Base-by-base conservation (phyloP, 2,113 vertebrate species). In the Clupea harengus region DNA sequence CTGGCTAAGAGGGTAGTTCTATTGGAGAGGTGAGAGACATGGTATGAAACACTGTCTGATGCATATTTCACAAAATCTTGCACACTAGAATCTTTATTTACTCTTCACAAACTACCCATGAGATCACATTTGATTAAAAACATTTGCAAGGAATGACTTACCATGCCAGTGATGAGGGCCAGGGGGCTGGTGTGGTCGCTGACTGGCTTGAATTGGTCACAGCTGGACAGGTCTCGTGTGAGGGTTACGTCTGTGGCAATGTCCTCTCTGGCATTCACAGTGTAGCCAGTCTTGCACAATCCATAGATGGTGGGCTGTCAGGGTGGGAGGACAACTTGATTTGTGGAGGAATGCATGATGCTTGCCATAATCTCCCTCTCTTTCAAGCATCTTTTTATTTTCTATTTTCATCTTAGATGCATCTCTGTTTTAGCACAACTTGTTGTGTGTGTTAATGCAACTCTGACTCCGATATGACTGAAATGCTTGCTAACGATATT, bases 261-360 rank as follows among this genome's bases (percentile, higher is more conserved):
- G 46, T 93, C 94, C 91, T 95, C 93, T 89, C 93, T 95, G 7
- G 89, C 87, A 10, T 96, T 95, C 83, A 97, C 90, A 0, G 87
- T 93, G 75, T 96, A 89, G 17, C 92, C 88, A 57, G 96, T 99
- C 86, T 93, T 92, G 89, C 98, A 99, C 85, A 95, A 95, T 85
- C 98, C 97, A 0, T 98, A 96, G 49, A 98, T 94, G 0, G 97
- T 98, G 81, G 97, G 96, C 98, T 99, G 81, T 54, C 81, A 4
- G 2, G 88, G 85, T 54, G 60, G 89, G 15, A 45, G 20, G 49
- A 46, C 39, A 39, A 1, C 39, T 39, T 39, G 39, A 39, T 39
- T 39, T 39, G 39, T 39, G 39, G 39, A 39, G 39, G 2, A 39
- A 1, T 39, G 39, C 39, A 39, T 39, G 39, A 39, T 39, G 39